Evolutionary conservation across 1,140 invertebrate species (phyloP).

Genomic region (Seison nebaliae): DNA sequence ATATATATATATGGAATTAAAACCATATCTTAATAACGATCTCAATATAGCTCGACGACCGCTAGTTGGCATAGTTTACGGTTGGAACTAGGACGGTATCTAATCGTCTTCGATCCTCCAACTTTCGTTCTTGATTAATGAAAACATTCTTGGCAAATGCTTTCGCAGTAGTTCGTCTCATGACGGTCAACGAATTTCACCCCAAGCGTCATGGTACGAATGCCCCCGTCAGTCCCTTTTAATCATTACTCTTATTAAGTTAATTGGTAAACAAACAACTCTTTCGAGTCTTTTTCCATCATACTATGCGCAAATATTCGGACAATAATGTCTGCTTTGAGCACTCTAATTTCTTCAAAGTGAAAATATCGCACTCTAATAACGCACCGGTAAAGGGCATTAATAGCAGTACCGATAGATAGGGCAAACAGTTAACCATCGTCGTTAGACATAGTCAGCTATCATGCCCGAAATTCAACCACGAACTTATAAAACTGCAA

Average conservation of each 20-base stretch:
- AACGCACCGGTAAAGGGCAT: constrained; percentile 27
- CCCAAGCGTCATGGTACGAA: constrained; percentile 18
- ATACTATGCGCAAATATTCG: constrained; percentile 52
- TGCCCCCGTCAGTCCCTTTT: constrained; percentile 28
- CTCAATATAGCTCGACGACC: too few relatives aligned
- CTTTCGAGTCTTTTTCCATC: constrained; percentile 51
- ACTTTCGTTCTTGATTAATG: constrained; percentile 57
- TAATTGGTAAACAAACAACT: constrained; percentile 46
- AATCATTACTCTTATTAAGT: constrained; percentile 48
- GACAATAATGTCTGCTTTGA: constrained; percentile 43
- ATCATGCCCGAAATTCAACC: constrained; percentile 20
- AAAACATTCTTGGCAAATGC: constrained; percentile 56
- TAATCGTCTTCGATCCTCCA: constrained; percentile 52
- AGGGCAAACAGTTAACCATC: constrained; percentile 25
- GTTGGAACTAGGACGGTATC: constrained; percentile 57
- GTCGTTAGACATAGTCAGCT: constrained; percentile 10
- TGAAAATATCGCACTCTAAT: constrained; percentile 31
- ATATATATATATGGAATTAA: too few relatives aligned
- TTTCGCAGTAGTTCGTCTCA: constrained; percentile 45
- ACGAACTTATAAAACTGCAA: constrained; percentile 30
- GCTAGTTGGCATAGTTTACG: constrained; percentile 53
- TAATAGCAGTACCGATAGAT: constrained; percentile 18
- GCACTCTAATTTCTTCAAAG: constrained; percentile 59
- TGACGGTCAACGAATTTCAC: constrained; percentile 41
- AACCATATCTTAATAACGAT: too few relatives aligned